Evolutionary conservation across 2,113 vertebrate species (phyloP).

Genomic region (Sakesphorus luctuosus): DNA sequence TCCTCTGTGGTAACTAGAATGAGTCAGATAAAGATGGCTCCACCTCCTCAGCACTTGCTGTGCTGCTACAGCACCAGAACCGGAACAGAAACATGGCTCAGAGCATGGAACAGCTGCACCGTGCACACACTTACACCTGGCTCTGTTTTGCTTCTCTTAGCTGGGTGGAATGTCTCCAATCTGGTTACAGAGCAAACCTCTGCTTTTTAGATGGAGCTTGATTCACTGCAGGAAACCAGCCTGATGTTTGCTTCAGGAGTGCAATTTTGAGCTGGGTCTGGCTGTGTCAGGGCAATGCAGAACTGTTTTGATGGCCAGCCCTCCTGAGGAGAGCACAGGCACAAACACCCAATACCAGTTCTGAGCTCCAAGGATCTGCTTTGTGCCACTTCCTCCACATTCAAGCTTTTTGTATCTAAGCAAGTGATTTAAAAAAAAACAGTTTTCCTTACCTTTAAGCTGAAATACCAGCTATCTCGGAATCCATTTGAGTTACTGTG

Average conservation of each 20-base stretch:
- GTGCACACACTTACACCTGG: rapidly evolving
- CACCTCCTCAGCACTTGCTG: not conserved
- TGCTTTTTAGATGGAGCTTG: not conserved
- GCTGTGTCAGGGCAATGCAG: not conserved
- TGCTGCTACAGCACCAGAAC: not conserved
- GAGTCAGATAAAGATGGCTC: not conserved
- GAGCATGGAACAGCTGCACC: not conserved
- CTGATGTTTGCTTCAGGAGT: not conserved
- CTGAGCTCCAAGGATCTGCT: not conserved
- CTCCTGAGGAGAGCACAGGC: not conserved
- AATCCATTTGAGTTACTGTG: not conserved
- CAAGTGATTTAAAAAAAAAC: not conserved
- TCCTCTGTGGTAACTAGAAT: too few species aligned
- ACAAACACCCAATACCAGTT: rapidly evolving
- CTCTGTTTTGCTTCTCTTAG: not conserved
- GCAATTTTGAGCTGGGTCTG: not conserved
- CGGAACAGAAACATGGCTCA: not conserved
- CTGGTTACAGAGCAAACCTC: not conserved
- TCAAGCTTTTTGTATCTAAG: not conserved
- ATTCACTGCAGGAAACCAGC: not conserved
- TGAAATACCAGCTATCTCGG: not conserved
- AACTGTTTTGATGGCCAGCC: too few species aligned
- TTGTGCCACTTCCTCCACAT: not conserved
- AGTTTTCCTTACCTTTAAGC: not conserved
- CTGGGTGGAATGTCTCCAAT: not conserved